Evolutionary conservation across 2,888 invertebrate genomes (phyloP), one percentile per base, ranked within the genome.

Genomic region (Drosophila peninsularis): DNA sequence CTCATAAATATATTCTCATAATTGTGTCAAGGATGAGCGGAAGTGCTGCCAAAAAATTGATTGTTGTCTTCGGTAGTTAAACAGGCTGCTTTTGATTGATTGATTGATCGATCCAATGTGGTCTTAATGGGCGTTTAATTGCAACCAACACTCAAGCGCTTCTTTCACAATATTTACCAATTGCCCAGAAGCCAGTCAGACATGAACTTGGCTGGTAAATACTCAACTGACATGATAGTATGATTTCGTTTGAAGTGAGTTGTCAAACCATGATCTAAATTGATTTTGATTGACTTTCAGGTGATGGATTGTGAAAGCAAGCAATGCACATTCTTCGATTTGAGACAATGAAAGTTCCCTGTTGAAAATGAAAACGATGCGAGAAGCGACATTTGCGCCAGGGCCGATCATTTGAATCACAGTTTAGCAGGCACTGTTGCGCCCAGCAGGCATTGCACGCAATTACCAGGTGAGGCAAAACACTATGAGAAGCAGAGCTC

Each of bases 11-110:
- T 71, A 52, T 69, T 27, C 37, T 50, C 9, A 55, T 45, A 80
- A 75, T 87, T 79, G 85, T 83, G 83, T 85, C 83, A 83, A 83
- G 83, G 83, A 82, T 74, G 70, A 87, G 66, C 83, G 88, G 85
- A 87, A 82, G 71, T 74, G 67, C 74, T 47, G 71, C 37, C 58
- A 71, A 81, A 63, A 63, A 19, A 64, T 74, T 44, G 14, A 63
- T 58, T 42, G 73, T 65, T 64, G 45, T 5, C 62, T 49, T 60
- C 42, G 45, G 61, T 71, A 64, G 77, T 72, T 61, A 62, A 62
- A 41, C 49, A 57, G 56, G 44, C 53, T 72, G 45, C 3, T 21
- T 49, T 32, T 50, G 13, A 47, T 30, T 6, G 30, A 52, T 63
- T 52, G 52, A 63, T 76, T 24, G 73, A 77, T 76, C 80, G 79